Conservation (phyloP, 2,888 invertebrate species). For the Tridacna gigas region DNA sequence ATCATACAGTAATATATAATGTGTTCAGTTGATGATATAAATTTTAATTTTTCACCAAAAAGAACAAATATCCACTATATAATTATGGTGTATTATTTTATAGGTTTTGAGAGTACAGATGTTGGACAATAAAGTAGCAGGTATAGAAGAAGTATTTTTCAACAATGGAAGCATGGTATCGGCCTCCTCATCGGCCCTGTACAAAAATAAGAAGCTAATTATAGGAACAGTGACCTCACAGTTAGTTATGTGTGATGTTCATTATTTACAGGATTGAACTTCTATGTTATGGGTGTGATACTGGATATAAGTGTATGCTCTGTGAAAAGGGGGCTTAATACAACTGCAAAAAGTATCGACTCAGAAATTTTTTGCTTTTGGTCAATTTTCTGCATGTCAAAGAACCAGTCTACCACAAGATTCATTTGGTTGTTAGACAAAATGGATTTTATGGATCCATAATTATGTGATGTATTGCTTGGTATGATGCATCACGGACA, state of each 20-base stretch:
- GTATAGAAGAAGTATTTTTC: conserved; percentile 26
- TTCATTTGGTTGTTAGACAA: too few species aligned
- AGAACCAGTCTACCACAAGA: too few species aligned
- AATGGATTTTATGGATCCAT: too few species aligned
- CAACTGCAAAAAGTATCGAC: neutral
- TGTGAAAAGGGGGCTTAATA: neutral
- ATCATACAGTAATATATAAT: too few species aligned
- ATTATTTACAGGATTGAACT: neutral
- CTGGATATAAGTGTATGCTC: neutral
- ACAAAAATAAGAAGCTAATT: conserved; percentile 26
- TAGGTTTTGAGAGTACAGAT: conserved; percentile 6
- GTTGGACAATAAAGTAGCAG: neutral
- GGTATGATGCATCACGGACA: too few species aligned
- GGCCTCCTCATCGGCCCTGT: conserved; percentile 15
- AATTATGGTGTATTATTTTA: neutral
- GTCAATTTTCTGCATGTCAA: too few species aligned
- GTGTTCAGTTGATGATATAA: too few species aligned
- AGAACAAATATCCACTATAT: too few species aligned
- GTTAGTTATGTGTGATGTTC: conserved; percentile 27
- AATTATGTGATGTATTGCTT: too few species aligned
- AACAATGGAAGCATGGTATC: conserved; percentile 29
- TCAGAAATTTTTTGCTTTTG: too few species aligned
- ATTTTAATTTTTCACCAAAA: too few species aligned
- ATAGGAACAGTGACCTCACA: conserved; percentile 34
- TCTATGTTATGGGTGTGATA: neutral